Evolutionary conservation across 64 coral and sea anemone genomes (phyloP).

Genomic region (Trachythela sp.): DNA sequence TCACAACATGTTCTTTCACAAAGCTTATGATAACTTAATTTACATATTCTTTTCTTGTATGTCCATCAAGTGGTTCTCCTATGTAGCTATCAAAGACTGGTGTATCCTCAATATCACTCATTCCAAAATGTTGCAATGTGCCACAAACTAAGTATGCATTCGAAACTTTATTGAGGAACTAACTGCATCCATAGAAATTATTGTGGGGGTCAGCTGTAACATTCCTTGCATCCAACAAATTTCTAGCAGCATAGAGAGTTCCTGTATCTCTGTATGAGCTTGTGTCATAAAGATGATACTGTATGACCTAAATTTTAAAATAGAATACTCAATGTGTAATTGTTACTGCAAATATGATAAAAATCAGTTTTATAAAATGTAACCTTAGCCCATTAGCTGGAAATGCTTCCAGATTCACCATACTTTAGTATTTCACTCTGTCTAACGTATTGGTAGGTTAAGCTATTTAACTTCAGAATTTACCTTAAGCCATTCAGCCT

Average conservation of each 20-base stretch:
- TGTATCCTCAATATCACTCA: slow-evolving; percentile 22
- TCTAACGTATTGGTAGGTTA: no score
- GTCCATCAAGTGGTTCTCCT: background rate
- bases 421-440: no score
- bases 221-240: slow-evolving; percentile 59
- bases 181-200: slow-evolving; percentile 32
- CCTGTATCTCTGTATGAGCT: slow-evolving; percentile 46
- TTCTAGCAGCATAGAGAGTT: slow-evolving; percentile 48
- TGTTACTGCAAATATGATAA: no score
- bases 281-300: slow-evolving; percentile 51
- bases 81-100: slow-evolving; percentile 24
- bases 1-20: slow-evolving; percentile 33
- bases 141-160: slow-evolving; percentile 60
- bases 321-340: no score
- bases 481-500: slow-evolving; percentile 55
- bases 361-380: background rate
- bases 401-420: no score
- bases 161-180: slow-evolving; percentile 31
- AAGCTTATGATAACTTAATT: slow-evolving; percentile 12
- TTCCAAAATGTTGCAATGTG: slow-evolving; percentile 42
- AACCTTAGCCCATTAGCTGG: no score
- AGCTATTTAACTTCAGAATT: no score
- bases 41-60: slow-evolving; percentile 29
- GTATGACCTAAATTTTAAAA: no score
- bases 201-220: slow-evolving; percentile 49